A percentile compares a stretch with the other conserved stretches of the same genome.
Conservation (phyloP, 1,140 invertebrate species). For the Lordiphosa stackelbergi region DNA sequence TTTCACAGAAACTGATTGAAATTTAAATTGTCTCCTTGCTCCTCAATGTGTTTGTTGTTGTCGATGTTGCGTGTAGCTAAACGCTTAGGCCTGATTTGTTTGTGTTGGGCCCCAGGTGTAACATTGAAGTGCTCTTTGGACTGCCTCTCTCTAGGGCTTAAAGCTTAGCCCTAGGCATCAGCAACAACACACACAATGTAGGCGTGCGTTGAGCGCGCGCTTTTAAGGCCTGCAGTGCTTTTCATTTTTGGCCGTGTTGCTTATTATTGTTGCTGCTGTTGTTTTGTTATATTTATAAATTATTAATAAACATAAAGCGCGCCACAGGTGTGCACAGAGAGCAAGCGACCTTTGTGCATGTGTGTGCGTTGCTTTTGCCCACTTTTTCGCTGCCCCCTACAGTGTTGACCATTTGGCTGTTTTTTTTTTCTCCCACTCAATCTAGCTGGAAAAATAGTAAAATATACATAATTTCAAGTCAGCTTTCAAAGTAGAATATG, state of each 20-base stretch:
- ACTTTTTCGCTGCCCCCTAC: neutral
- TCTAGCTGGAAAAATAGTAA: too few species aligned
- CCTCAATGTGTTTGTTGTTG: too few species aligned
- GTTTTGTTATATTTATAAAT: constrained; percentile 54
- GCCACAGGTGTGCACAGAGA: constrained; percentile 62
- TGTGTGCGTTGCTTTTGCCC: neutral
- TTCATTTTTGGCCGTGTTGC: constrained; percentile 23
- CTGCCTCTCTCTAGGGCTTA: constrained; percentile 19
- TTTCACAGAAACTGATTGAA: constrained; percentile 37
- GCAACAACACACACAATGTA: neutral
- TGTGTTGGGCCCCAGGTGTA: constrained; percentile 27
- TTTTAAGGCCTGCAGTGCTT: constrained; percentile 20
- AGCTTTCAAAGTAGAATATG: too few species aligned
- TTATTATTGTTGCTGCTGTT: constrained; percentile 21
- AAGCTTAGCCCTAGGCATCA: constrained; percentile 5
- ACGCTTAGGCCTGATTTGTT: too few species aligned
- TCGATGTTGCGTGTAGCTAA: constrained; percentile 3
- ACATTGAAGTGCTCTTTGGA: constrained; percentile 31
- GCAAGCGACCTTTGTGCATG: constrained; percentile 24
- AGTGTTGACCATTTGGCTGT: constrained; percentile 1
- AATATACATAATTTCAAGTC: too few species aligned
- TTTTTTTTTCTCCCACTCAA: neutral
- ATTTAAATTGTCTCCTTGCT: neutral
- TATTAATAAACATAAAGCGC: constrained; percentile 73
- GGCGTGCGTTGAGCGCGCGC: constrained; percentile 4